Evolutionary conservation across 2,113 vertebrate species (phyloP).

Genomic region (Climacteris rufus): DNA sequence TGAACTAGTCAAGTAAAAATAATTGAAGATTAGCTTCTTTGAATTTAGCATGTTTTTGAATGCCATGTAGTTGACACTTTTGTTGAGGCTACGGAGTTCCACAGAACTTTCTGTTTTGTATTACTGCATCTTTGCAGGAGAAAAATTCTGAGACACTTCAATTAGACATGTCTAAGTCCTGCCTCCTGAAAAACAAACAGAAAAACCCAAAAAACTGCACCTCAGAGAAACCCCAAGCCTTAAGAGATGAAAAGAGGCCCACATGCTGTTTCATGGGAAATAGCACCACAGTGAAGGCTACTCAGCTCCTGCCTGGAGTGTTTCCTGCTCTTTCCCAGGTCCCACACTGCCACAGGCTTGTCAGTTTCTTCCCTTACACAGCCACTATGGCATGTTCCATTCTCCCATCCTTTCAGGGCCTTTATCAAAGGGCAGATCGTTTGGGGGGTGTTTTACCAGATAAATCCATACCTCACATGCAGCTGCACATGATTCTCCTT

Average conservation of each 20-base stretch:
- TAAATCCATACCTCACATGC: background rate
- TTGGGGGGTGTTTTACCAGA: background rate
- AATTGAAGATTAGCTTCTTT: background rate
- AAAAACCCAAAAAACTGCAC: background rate
- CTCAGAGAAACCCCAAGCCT: accelerated
- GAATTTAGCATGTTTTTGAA: background rate
- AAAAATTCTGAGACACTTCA: background rate
- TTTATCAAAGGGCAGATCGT: background rate
- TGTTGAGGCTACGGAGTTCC: background rate
- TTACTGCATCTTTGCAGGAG: background rate
- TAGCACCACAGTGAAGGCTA: too few species aligned
- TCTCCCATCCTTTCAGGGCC: background rate
- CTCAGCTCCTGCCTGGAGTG: background rate
- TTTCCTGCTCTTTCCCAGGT: background rate
- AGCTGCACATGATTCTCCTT: background rate
- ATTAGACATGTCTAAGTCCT: background rate
- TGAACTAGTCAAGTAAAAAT: background rate
- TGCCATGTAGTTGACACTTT: background rate
- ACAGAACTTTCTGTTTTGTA: background rate
- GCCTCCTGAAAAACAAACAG: background rate
- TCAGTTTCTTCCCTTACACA: background rate
- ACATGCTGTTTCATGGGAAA: background rate
- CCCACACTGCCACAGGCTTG: too few species aligned
- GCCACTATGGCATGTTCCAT: too few species aligned
- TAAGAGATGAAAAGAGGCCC: background rate